phyloP scores from a whole-genome alignment of 2,113 vertebrate genomes.

The Lates calcarifer region DNA sequence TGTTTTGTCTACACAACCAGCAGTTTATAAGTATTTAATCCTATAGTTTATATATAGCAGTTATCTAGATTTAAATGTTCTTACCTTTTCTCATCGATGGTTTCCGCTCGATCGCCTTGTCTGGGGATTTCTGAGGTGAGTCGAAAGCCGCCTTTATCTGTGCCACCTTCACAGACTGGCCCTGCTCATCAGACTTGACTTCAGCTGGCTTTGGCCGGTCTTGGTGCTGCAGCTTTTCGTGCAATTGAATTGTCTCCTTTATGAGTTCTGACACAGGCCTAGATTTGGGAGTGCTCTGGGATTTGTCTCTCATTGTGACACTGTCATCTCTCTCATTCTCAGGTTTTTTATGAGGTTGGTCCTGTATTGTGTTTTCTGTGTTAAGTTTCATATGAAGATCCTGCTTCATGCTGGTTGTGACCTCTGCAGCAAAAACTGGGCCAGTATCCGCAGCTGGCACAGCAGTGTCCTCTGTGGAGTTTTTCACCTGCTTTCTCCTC shows the following conservation, averaged over 20 bases:
- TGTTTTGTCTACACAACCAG: neutral
- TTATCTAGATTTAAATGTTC: constrained; percentile 4
- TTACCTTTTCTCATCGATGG: constrained; percentile 84
- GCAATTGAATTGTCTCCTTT: constrained; percentile 81
- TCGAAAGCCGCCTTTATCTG: constrained; percentile 87
- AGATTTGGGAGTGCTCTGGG: constrained; percentile 58
- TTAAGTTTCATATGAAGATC: constrained; percentile 27
- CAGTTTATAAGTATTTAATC: neutral
- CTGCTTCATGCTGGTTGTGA: constrained; percentile 35
- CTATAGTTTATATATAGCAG: neutral
- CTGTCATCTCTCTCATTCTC: constrained; percentile 43
- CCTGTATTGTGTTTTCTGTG: constrained; percentile 25
- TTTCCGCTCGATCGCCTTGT: constrained; percentile 79
- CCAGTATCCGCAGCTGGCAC: constrained; percentile 25
- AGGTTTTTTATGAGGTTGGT: constrained; percentile 37
- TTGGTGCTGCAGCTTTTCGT: constrained; percentile 80
- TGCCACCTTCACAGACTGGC: constrained; percentile 82
- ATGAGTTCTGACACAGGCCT: constrained; percentile 84
- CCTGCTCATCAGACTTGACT: constrained; percentile 75
- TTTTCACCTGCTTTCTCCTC: constrained; percentile 28
- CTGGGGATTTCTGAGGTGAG: constrained; percentile 77
- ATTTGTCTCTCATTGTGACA: constrained; percentile 44
- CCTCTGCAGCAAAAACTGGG: constrained; percentile 24
- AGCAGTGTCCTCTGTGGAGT: constrained; percentile 14
- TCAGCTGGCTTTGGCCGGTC: constrained; percentile 77